Evolutionary conservation across 2,888 invertebrate species (phyloP), one percentile per base, ranked within the genome.

Genomic region (Falcaria lacertinaria): DNA sequence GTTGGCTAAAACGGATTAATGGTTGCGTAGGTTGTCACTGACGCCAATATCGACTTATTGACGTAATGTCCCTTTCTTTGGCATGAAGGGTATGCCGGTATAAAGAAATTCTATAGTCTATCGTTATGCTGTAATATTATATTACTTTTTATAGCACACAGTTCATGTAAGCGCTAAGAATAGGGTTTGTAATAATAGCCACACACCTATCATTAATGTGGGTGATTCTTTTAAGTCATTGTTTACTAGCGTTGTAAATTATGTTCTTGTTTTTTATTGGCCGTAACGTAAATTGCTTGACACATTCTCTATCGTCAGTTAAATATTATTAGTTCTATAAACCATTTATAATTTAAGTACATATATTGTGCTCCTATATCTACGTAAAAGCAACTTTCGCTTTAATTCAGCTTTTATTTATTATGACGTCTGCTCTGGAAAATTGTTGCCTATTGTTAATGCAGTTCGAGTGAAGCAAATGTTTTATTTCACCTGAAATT

Each of bases 31-130:
- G 60, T 37, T 39, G 56, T 44, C 45, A 35, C 35, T 62, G 60
- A 62, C 63, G 62, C 56, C 60, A 60, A 47, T 41, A 48, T 59
- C 52, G 50, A 42, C 49, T 41, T 59, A 59, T 62, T 54, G 47
- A 54, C 52, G 52, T 52, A 48, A 60, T 59, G 57, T 59, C 57
- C 57, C 42, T 51, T 54, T 60, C 50, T 44, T 51, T 59, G 52
- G 57, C 57, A 57, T 59, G 45, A 53, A 11, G 28, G 28, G 11
- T 28, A 28, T 28, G 28, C n/a, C n/a, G n/a, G n/a, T n/a, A n/a
- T n/a, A n/a, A 28, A 11, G 28, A 1, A 28, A 28, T 28, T 28
- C 28, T 11, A 1, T 11, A 28, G 8, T 22, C 22, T 22, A 22
- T 7, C 22, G 22, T 1, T n/a, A n/a, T n/a, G n/a, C n/a, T n/a